phyloP scores from a whole-genome alignment of 2,888 invertebrate genomes.

The Frankliniella fusca region DNA sequence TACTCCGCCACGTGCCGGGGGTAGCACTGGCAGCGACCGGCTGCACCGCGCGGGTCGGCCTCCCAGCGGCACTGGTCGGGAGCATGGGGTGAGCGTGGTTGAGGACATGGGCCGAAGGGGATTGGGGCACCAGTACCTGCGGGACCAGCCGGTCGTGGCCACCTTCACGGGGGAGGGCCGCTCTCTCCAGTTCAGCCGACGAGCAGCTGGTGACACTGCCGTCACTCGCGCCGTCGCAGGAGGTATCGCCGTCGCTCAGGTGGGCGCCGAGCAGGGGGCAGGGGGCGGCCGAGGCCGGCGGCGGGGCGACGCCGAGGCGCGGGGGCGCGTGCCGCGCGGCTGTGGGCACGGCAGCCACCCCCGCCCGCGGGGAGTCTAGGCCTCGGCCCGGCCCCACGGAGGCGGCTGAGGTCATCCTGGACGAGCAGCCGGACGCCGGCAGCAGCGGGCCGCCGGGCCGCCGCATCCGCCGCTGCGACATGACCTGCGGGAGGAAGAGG shows the following conservation, averaged over 20 bases:
- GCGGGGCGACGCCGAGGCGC: background rate
- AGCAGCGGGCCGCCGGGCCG: background rate
- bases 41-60: background rate
- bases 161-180: background rate
- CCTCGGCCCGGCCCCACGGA: background rate
- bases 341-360: background rate
- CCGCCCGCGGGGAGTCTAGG: background rate
- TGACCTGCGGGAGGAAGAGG: background rate
- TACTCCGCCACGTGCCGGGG: slow-evolving; percentile 1
- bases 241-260: background rate
- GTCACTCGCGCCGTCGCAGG: background rate
- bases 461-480: background rate
- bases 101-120: no score
- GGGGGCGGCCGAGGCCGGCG: background rate
- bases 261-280: background rate
- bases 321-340: background rate
- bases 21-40: slow-evolving; percentile 8
- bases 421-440: background rate
- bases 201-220: background rate
- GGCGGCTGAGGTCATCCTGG: background rate
- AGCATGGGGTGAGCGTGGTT: no score
- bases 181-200: background rate
- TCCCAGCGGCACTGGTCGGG: background rate
- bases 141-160: background rate
- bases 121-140: background rate